Conservation (phyloP, 2,113 vertebrate species). For the Candoia aspera region DNA sequence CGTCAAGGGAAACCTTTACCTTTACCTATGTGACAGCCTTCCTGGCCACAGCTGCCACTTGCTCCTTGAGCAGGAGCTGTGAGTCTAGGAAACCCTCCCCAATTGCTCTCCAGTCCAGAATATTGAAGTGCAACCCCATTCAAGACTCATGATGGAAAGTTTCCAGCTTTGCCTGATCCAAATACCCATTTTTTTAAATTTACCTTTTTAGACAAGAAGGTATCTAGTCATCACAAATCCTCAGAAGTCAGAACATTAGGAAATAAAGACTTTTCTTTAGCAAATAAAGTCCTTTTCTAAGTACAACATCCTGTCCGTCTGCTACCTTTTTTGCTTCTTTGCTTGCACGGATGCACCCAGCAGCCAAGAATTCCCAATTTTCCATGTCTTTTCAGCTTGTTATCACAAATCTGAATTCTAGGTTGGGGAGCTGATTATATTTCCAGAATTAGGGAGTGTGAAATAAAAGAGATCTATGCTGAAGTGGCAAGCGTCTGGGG, state of each 20-base stretch:
- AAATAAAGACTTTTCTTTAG: neutral
- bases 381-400: neutral
- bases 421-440: neutral
- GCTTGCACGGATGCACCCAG: neutral
- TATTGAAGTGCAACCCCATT: neutral
- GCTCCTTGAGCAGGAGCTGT: too few relatives aligned
- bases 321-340: neutral
- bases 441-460: neutral
- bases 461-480: neutral
- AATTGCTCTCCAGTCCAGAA: neutral
- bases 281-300: neutral
- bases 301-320: neutral
- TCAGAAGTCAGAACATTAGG: neutral
- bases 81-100: neutral
- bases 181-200: neutral
- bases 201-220: neutral
- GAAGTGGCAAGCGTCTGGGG: neutral
- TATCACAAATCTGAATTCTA: neutral
- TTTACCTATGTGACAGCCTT: neutral
- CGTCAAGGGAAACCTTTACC: too few relatives aligned
- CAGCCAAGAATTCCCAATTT: neutral
- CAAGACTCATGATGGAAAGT: too few relatives aligned
- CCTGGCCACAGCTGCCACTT: neutral
- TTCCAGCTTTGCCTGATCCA: too few relatives aligned
- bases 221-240: neutral